Conservation (phyloP, 2,797 vertebrate genomes). For the Peromyscus attwateri region DNA sequence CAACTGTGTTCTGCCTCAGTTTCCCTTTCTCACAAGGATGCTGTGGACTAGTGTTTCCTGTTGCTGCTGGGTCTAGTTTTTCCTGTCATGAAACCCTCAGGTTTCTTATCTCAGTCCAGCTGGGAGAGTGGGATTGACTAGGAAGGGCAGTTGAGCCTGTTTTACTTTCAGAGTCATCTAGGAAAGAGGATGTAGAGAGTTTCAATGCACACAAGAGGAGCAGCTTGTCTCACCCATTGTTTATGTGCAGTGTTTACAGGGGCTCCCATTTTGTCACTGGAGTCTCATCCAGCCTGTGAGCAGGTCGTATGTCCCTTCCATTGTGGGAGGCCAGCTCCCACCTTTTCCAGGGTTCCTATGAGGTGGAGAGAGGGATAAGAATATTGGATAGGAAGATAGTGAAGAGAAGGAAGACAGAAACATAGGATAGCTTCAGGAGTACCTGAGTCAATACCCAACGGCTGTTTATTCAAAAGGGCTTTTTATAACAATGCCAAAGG, state of each 20-base stretch:
- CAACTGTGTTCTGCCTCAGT: background rate
- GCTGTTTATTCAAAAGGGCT: too few species aligned
- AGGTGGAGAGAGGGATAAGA: too few species aligned
- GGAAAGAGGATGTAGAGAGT: background rate
- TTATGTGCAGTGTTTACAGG: background rate
- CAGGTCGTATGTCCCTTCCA: background rate
- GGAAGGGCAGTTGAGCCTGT: background rate
- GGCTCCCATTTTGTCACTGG: background rate
- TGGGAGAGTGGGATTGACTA: background rate
- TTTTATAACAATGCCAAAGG: too few species aligned
- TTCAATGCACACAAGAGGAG: background rate
- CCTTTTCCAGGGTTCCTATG: too few species aligned
- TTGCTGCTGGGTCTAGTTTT: background rate
- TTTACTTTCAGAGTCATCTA: background rate
- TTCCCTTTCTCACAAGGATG: background rate
- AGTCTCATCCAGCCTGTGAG: background rate
- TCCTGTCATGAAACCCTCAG: background rate
- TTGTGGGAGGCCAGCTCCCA: too few species aligned
- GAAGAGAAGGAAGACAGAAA: too few species aligned
- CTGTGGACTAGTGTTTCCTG: background rate
- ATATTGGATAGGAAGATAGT: too few species aligned
- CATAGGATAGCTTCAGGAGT: too few species aligned
- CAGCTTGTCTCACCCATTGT: background rate
- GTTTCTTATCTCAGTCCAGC: background rate
- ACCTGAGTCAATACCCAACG: too few species aligned